Evolutionary conservation across 1,140 invertebrate species (phyloP).

Genomic region (Cyphomyrmex costatus): DNA sequence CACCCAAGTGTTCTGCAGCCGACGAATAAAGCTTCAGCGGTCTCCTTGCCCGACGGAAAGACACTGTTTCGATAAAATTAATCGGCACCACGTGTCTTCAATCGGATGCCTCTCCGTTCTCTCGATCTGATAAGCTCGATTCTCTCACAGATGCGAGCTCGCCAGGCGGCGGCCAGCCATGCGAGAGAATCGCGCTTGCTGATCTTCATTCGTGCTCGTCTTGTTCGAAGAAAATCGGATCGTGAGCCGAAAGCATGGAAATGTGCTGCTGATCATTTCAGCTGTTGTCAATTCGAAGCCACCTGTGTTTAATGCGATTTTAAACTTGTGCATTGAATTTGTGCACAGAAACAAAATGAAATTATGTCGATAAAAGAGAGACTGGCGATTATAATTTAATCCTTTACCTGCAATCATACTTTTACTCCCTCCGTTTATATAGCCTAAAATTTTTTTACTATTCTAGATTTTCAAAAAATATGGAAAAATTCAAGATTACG

Average conservation of each 20-base stretch:
- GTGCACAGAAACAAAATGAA: neutral
- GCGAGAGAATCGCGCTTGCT: constrained; percentile 52
- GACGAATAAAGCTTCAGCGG: constrained; percentile 50
- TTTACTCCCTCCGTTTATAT: no score
- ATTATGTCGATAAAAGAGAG: neutral
- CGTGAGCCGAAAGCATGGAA: constrained; percentile 24
- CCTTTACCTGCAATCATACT: no score
- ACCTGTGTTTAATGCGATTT: constrained; percentile 16
- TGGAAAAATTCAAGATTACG: no score
- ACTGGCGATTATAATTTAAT: neutral
- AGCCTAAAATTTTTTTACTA: no score
- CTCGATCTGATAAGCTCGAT: constrained; percentile 77
- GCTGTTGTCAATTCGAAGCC: constrained; percentile 24
- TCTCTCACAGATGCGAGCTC: constrained; percentile 71
- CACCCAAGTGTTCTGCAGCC: constrained; percentile 11
- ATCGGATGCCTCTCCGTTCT: constrained; percentile 66
- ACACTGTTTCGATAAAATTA: constrained; percentile 74
- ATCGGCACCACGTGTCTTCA: constrained; percentile 78
- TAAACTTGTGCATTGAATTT: neutral
- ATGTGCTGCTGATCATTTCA: constrained; percentile 33
- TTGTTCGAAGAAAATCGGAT: constrained; percentile 49
- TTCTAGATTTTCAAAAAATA: no score
- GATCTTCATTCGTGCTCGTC: constrained; percentile 48
- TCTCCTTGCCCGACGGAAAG: constrained; percentile 16
- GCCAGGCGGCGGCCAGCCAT: constrained; percentile 51